Conservation (phyloP, 2,113 vertebrate species). For the Percina caprodes region DNA sequence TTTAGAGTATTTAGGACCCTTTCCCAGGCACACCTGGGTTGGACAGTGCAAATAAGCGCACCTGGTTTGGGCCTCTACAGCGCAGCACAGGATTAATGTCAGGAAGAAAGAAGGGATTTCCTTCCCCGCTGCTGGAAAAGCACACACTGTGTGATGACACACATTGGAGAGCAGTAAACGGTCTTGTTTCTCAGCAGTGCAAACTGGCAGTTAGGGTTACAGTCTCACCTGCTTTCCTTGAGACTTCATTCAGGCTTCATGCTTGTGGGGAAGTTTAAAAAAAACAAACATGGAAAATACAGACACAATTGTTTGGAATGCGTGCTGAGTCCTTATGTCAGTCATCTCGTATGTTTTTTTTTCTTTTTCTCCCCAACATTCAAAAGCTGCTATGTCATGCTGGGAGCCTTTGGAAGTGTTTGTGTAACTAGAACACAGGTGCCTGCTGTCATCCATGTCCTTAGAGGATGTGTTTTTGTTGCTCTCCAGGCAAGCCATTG, state of each 20-base stretch:
- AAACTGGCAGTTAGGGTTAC: conserved; percentile 23
- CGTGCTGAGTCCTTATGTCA: background rate
- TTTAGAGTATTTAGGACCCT: conserved; percentile 51
- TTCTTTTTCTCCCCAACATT: conserved; percentile 18
- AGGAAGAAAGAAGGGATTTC: conserved; percentile 65
- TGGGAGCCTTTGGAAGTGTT: conserved; percentile 30
- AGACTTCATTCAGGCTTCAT: conserved; percentile 12
- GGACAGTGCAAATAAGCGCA: conserved; percentile 48
- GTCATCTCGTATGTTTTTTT: conserved; percentile 21
- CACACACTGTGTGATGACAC: conserved; percentile 44
- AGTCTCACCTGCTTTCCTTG: conserved; percentile 28
- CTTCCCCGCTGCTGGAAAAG: conserved; percentile 52
- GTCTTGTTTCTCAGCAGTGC: conserved; percentile 47
- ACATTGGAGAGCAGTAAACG: conserved; percentile 61
- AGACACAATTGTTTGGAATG: conserved; percentile 21
- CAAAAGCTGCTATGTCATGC: conserved; percentile 28
- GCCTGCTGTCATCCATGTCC: conserved; percentile 62
- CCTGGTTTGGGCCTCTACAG: conserved; percentile 61
- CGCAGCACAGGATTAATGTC: conserved; percentile 55
- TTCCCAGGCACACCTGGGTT: conserved; percentile 63
- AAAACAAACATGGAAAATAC: background rate
- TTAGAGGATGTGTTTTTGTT: conserved; percentile 60
- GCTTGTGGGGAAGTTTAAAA: background rate
- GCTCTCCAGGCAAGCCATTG: conserved; percentile 27
- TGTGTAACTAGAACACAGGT: conserved; percentile 61